A percentile compares a stretch with the other conserved stretches of the same genome.
Conservation (phyloP, 2,797 vertebrate genomes). For the Myripristis jacobus region DNA sequence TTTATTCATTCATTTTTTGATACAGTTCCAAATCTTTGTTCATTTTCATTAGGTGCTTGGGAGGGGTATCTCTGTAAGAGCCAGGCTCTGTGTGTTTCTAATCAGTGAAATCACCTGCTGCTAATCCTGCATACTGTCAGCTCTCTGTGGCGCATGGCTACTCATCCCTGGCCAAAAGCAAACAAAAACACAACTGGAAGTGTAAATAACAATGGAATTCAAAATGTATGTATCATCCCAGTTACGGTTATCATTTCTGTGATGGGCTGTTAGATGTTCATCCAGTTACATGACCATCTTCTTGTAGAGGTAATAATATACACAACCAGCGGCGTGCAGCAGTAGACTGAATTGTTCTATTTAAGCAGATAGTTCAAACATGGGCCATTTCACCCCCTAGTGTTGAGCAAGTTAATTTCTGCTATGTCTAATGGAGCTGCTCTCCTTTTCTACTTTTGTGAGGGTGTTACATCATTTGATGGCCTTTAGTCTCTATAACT, state of each 20-base stretch:
- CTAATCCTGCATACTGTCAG: no score
- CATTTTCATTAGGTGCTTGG: no score
- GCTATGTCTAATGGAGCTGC: background rate
- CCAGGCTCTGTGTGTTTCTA: no score
- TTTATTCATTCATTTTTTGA: no score
- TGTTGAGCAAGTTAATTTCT: conserved; percentile 23
- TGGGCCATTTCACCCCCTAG: conserved; percentile 63
- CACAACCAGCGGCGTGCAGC: conserved; percentile 20
- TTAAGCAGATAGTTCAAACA: conserved; percentile 45
- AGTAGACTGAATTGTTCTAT: conserved; percentile 31
- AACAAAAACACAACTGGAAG: background rate
- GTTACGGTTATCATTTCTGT: background rate
- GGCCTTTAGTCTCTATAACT: background rate
- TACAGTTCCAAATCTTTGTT: no score
- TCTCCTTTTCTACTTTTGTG: background rate
- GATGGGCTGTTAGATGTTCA: no score
- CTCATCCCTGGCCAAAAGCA: background rate
- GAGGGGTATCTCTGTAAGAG: no score
- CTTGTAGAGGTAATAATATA: background rate
- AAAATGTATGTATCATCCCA: no score
- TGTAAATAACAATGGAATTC: background rate
- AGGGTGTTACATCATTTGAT: conserved; percentile 44
- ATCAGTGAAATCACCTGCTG: no score
- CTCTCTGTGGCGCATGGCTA: no score
- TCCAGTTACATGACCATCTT: no score